phyloP scores from a whole-genome alignment of 2,888 invertebrate genomes.

The Aporophyla lueneburgensis region DNA sequence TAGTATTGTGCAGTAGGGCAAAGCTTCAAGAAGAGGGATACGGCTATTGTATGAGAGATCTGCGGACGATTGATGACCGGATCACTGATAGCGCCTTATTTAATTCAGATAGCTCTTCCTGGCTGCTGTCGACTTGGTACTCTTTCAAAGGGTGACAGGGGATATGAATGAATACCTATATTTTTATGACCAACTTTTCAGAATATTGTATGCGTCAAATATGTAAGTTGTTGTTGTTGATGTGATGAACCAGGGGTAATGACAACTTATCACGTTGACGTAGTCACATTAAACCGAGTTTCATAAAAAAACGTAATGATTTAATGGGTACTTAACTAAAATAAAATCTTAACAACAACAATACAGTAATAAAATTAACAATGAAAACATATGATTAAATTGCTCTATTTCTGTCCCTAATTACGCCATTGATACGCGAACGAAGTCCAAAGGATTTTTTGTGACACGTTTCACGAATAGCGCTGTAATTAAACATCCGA shows the following conservation, averaged over 20 bases:
- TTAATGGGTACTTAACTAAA: slow-evolving; percentile 1
- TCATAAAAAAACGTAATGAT: not conserved
- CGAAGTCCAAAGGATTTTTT: slow-evolving; percentile 43
- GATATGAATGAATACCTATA: not conserved
- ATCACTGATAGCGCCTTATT: slow-evolving; percentile 84
- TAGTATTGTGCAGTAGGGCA: slow-evolving; percentile 68
- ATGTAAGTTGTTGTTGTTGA: not conserved
- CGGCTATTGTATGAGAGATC: slow-evolving; percentile 75
- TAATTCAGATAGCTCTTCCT: slow-evolving; percentile 73
- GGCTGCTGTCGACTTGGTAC: slow-evolving; percentile 44
- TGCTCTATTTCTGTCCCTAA: slow-evolving; percentile 51
- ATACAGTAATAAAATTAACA: slow-evolving; percentile 12
- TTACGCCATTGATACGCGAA: slow-evolving; percentile 34
- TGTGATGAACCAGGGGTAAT: not conserved
- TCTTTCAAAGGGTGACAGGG: slow-evolving; percentile 69
- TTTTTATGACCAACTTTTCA: not conserved
- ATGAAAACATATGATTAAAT: slow-evolving; percentile 24
- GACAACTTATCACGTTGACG: not conserved
- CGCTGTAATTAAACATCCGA: slow-evolving; percentile 60
- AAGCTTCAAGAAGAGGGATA: slow-evolving; percentile 75
- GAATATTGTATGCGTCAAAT: not conserved
- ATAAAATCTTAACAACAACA: slow-evolving; percentile 17
- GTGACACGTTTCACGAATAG: slow-evolving; percentile 46
- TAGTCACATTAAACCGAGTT: not conserved
- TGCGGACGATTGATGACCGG: slow-evolving; percentile 82